phyloP scores from a whole-genome alignment of 2,113 vertebrate species.

The Platysternon megacephalum region DNA sequence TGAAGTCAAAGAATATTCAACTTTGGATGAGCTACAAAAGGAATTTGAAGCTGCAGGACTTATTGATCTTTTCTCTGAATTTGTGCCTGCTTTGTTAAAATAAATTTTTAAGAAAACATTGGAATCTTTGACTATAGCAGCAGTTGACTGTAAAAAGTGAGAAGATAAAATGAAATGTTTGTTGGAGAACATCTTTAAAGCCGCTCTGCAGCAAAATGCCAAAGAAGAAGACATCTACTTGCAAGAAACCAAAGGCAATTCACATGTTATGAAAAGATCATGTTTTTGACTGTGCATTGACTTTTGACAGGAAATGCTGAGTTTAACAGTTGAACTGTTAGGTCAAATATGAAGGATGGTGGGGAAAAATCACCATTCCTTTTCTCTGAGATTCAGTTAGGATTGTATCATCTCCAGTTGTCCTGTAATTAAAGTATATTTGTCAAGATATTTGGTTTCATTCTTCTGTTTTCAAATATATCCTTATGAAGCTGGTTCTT shows the following conservation, averaged over 20 bases:
- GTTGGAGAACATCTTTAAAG: constrained; percentile 19
- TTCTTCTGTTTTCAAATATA: background rate
- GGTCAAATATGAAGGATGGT: constrained; percentile 9
- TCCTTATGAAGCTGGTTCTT: background rate
- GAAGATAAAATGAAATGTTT: constrained; percentile 12
- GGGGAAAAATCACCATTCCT: constrained; percentile 30
- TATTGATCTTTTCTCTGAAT: constrained; percentile 78
- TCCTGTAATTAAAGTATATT: constrained; percentile 45
- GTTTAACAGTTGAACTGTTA: constrained; percentile 45
- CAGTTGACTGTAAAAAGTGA: background rate
- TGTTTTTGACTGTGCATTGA: background rate
- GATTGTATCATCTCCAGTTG: constrained; percentile 20
- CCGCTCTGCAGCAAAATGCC: constrained; percentile 29
- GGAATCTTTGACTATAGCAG: constrained; percentile 20
- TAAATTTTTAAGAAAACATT: constrained; percentile 40
- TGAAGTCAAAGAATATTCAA: constrained; percentile 86
- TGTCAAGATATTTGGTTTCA: constrained; percentile 16
- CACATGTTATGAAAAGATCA: constrained; percentile 3
- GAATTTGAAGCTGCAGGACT: constrained; percentile 85
- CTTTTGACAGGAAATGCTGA: constrained; percentile 20
- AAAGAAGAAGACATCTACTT: constrained; percentile 1
- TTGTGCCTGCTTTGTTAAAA: constrained; percentile 75
- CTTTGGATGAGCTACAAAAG: constrained; percentile 79
- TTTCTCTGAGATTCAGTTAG: constrained; percentile 25
- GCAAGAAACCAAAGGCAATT: constrained; percentile 10